phyloP scores from a whole-genome alignment of 2,888 invertebrate genomes.

The Loripinus fragilis region DNA sequence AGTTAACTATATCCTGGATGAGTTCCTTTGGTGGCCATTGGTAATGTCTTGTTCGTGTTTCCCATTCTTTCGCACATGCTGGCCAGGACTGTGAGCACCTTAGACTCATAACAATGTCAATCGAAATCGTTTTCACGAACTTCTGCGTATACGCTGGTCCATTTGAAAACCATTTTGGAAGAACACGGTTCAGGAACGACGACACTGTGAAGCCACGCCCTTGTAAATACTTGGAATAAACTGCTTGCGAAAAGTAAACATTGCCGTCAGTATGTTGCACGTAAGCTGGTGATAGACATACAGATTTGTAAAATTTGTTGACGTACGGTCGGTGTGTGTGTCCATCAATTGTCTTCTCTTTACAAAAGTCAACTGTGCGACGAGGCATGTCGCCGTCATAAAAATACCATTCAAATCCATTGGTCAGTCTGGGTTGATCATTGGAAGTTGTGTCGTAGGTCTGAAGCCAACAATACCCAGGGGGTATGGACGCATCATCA shows the following conservation, averaged over 20 bases:
- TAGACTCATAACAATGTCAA: constrained; percentile 21
- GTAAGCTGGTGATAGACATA: not conserved
- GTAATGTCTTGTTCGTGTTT: not conserved
- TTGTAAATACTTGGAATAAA: not conserved
- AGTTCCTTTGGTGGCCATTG: constrained; percentile 17
- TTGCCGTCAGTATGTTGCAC: not conserved
- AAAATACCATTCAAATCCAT: not conserved
- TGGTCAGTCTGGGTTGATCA: too few species aligned
- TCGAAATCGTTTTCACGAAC: not conserved
- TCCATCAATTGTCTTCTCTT: not conserved
- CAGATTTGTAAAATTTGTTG: not conserved
- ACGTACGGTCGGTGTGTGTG: not conserved
- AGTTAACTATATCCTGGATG: constrained; percentile 1
- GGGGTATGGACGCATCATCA: not conserved
- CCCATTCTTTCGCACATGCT: constrained; percentile 19
- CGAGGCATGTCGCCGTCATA: too few species aligned
- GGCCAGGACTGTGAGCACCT: constrained; percentile 12
- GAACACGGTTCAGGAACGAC: not conserved
- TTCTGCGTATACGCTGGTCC: not conserved
- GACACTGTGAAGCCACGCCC: not conserved
- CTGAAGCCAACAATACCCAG: not conserved
- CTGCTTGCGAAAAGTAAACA: not conserved
- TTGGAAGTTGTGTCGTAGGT: not conserved
- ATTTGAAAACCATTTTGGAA: not conserved
- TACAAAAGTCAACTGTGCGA: not conserved